Conservation (phyloP, 2,113 vertebrate genomes). For the Anguilla japonica region DNA sequence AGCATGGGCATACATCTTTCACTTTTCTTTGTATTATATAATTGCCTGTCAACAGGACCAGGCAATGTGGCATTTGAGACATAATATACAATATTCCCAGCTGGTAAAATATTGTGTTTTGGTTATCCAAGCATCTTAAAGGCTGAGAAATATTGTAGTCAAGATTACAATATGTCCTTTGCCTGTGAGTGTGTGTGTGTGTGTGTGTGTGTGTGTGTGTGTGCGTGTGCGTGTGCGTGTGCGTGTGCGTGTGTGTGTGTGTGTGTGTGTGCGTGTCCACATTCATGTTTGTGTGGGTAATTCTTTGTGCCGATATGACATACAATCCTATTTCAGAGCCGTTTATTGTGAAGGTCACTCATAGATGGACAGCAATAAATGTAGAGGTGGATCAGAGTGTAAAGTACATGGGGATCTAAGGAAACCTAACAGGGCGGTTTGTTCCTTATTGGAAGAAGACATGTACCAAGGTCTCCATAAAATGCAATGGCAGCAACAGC, state of each 20-base stretch:
- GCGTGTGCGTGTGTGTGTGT: not conserved
- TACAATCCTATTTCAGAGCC: conserved; percentile 35
- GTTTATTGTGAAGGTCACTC: conserved; percentile 47
- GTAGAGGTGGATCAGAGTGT: conserved; percentile 15
- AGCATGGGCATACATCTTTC: not conserved
- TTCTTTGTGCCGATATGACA: conserved; percentile 35
- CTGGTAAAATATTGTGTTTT: conserved; percentile 1
- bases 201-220: not conserved
- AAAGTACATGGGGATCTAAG: conserved; percentile 11
- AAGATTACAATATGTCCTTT: not conserved
- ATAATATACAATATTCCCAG: not conserved
- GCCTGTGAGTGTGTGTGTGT: not conserved
- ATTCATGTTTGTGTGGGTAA: conserved; percentile 28
- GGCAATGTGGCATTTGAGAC: not conserved
- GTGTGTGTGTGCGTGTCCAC: not conserved
- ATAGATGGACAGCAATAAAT: conserved; percentile 6
- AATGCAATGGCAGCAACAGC: conserved; percentile 33
- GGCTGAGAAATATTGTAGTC: not conserved
- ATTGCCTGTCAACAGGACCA: conserved; percentile 1
- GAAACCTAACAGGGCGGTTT: conserved; percentile 4
- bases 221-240: not conserved
- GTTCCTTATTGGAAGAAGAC: conserved; percentile 41
- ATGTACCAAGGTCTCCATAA: conserved; percentile 42
- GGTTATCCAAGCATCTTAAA: conserved; percentile 1
- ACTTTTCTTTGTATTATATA: not conserved